These are phyloP conservation scores for rat (Rattus norvegicus) DNA, from an alignment of 2,113 vertebrate genomes.

Conservation along the genomic window DNA sequence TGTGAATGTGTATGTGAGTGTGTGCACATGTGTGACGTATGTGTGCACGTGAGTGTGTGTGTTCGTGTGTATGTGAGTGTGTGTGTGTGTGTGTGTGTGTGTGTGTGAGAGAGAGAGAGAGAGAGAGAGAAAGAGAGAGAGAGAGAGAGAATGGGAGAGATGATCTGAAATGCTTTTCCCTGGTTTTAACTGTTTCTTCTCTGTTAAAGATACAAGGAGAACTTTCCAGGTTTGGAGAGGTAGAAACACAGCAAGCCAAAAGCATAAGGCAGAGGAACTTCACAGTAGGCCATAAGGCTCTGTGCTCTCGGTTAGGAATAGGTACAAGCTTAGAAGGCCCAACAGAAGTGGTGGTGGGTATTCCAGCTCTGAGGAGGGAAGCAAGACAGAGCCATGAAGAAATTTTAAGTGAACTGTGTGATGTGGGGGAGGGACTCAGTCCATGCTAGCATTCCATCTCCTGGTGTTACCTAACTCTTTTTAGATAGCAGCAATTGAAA, in stretches of 20 bases:
- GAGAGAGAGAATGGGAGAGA: background rate
- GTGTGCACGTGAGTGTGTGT: too few relatives aligned
- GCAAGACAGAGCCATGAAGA: background rate
- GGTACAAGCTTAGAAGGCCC: background rate
- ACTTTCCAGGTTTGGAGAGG: background rate
- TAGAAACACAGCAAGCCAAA: background rate
- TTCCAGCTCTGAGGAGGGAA: background rate
- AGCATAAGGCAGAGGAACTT: background rate
- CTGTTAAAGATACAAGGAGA: background rate
- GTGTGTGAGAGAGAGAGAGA: background rate
- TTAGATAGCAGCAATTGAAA: background rate
- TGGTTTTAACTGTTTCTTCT: background rate
- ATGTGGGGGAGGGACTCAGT: background rate
- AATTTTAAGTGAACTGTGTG: background rate
- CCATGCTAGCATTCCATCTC: background rate
- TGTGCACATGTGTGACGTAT: background rate
- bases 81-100: background rate
- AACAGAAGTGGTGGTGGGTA: background rate
- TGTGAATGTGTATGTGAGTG: background rate
- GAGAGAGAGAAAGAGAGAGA: too few relatives aligned
- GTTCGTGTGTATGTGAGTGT: background rate
- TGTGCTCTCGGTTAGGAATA: background rate
- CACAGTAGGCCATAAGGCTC: background rate
- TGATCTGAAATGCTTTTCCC: background rate
- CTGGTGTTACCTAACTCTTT: background rate